Evolutionary conservation across 2,113 vertebrate genomes (phyloP).

Genomic region (Tyto alba): DNA sequence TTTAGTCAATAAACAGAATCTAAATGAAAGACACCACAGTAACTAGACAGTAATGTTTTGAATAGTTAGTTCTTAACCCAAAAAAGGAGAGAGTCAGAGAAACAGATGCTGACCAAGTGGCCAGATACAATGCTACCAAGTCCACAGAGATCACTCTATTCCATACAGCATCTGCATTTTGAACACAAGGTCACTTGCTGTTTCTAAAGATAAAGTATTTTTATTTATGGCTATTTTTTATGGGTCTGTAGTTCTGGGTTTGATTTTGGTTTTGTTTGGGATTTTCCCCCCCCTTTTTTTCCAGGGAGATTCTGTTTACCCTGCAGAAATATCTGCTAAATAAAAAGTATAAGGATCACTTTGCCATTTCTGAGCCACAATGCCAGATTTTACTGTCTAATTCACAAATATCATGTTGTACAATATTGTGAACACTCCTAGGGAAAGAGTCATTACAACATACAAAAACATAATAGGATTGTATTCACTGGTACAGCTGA

Average conservation of each 20-base stretch:
- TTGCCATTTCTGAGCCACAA: neutral
- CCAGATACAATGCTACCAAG: slow-evolving; percentile 35
- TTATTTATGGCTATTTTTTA: neutral
- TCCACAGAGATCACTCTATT: slow-evolving; percentile 9
- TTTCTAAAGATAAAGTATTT: neutral
- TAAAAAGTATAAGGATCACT: neutral
- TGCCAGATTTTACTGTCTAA: neutral
- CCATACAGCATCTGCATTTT: neutral
- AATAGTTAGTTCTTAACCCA: slow-evolving; percentile 66
- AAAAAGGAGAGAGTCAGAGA: neutral
- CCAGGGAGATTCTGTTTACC: neutral
- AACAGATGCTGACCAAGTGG: slow-evolving; percentile 14
- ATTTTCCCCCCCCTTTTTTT: neutral
- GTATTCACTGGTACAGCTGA: neutral
- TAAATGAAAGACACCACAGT: slow-evolving; percentile 77
- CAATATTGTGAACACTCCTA: neutral
- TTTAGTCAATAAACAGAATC: slow-evolving; percentile 77
- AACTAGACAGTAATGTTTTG: slow-evolving; percentile 73
- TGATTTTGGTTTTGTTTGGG: neutral
- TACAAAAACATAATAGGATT: neutral
- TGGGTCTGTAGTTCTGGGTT: neutral
- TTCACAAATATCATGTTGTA: neutral
- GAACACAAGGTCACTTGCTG: slow-evolving; percentile 19
- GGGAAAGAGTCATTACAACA: neutral
- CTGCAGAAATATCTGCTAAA: neutral